Conservation (phyloP, 2,797 vertebrate genomes). For the Percopsis omiscomaycus region DNA sequence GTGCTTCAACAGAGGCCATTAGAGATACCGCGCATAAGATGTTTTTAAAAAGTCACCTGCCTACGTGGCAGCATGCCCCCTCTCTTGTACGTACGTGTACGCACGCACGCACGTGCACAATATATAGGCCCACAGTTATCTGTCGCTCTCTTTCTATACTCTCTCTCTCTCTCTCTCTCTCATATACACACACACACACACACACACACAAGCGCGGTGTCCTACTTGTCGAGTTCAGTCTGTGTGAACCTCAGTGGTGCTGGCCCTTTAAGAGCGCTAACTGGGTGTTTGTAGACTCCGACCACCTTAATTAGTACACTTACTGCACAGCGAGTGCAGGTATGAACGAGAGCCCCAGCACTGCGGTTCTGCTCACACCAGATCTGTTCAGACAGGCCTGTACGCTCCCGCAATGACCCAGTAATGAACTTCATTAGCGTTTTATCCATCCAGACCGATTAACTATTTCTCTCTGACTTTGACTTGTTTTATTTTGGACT, state of each 20-base stretch:
- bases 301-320: slow-evolving; percentile 69
- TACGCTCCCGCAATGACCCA: slow-evolving; percentile 59
- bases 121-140: not conserved
- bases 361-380: slow-evolving; percentile 55
- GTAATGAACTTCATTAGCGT: slow-evolving; percentile 65
- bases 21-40: slow-evolving; percentile 56
- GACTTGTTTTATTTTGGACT: slow-evolving; percentile 51
- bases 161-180: not conserved
- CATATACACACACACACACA: not conserved
- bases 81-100: not conserved
- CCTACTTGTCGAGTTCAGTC: slow-evolving; percentile 66
- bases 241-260: slow-evolving; percentile 59
- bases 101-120: not conserved
- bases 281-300: slow-evolving; percentile 63
- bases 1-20: slow-evolving; percentile 61
- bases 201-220: slow-evolving; percentile 38
- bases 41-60: slow-evolving; percentile 47
- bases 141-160: not conserved
- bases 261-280: slow-evolving; percentile 70
- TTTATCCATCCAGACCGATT: slow-evolving; percentile 13
- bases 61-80: slow-evolving; percentile 33
- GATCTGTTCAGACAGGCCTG: slow-evolving; percentile 55
- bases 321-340: slow-evolving; percentile 63
- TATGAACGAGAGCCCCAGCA: slow-evolving; percentile 51
- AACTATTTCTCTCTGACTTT: slow-evolving; percentile 30